phyloP scores from a whole-genome alignment of 2,113 vertebrate species.

The Hiodon alosoides region DNA sequence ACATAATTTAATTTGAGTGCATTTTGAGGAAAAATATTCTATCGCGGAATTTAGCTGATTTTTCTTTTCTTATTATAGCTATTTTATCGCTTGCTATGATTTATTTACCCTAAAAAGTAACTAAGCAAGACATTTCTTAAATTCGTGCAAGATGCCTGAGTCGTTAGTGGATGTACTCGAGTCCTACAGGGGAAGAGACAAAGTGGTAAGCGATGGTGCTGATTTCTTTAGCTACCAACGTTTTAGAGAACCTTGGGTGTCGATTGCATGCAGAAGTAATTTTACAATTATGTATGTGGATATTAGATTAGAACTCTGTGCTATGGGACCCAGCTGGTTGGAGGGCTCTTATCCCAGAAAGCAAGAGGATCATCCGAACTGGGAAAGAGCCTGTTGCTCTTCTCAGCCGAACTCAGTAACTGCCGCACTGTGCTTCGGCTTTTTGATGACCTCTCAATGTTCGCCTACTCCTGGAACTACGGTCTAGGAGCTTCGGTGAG shows the following conservation, averaged over 20 bases:
- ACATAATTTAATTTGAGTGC: too few species aligned
- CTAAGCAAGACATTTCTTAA: neutral
- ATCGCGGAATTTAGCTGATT: too few species aligned
- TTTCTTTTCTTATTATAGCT: too few species aligned
- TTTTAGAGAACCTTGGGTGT: neutral
- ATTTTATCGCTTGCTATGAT: neutral
- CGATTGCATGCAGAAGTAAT: neutral
- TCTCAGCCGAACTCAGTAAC: slow-evolving; percentile 78
- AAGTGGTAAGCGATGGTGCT: slow-evolving; percentile 68
- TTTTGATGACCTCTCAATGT: slow-evolving; percentile 85
- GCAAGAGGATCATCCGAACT: slow-evolving; percentile 41
- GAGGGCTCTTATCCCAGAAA: slow-evolving; percentile 64
- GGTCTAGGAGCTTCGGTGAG: slow-evolving; percentile 78
- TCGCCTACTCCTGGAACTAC: slow-evolving; percentile 72
- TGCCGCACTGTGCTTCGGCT: slow-evolving; percentile 82
- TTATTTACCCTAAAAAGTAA: neutral
- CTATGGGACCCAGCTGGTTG: slow-evolving; percentile 81
- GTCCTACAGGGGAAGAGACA: slow-evolving; percentile 82
- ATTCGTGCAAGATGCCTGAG: slow-evolving; percentile 58
- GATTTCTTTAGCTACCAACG: neutral
- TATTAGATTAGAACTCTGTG: slow-evolving; percentile 72
- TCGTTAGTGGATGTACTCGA: slow-evolving; percentile 67
- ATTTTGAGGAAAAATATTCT: too few species aligned
- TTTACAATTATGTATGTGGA: slow-evolving; percentile 9
- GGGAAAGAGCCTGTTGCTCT: slow-evolving; percentile 68